phyloP scores from a whole-genome alignment of 2,888 invertebrate genomes.

The Ernsta delagoae region DNA sequence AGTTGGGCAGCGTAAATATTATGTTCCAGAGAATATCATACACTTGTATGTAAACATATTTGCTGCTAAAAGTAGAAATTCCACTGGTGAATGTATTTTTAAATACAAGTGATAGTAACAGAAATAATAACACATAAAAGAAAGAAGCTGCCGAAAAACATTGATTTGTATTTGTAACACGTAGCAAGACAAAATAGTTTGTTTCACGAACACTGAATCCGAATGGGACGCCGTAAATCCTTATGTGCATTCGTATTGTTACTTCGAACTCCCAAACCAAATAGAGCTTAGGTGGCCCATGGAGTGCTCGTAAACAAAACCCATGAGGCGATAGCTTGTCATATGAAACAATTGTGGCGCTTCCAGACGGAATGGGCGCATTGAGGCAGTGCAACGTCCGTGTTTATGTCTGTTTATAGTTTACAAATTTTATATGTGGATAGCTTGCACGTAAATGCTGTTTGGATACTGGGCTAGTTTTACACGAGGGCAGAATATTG shows the following conservation, averaged over 20 bases:
- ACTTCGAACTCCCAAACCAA: background rate
- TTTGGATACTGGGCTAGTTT: background rate
- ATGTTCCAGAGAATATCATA: too few relatives aligned
- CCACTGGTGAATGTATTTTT: too few relatives aligned
- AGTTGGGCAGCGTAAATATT: too few relatives aligned
- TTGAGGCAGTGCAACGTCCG: conserved; percentile 3
- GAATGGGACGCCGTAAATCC: background rate
- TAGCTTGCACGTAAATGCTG: background rate
- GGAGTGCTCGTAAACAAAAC: background rate
- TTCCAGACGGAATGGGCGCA: background rate
- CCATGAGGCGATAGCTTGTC: background rate
- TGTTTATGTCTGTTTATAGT: too few relatives aligned
- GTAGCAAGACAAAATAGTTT: background rate
- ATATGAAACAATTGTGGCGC: background rate
- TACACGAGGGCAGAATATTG: too few relatives aligned
- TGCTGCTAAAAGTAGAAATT: too few relatives aligned
- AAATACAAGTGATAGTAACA: background rate
- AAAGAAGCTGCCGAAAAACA: background rate
- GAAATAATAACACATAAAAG: background rate
- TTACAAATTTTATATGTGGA: background rate
- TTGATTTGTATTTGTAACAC: background rate
- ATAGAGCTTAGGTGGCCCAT: background rate
- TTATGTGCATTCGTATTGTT: background rate
- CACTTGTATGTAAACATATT: too few relatives aligned
- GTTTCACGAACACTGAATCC: conserved; percentile 4